Evolutionary conservation across 2,113 vertebrate genomes (phyloP).

Genomic region (Triplophysa siluroides): DNA sequence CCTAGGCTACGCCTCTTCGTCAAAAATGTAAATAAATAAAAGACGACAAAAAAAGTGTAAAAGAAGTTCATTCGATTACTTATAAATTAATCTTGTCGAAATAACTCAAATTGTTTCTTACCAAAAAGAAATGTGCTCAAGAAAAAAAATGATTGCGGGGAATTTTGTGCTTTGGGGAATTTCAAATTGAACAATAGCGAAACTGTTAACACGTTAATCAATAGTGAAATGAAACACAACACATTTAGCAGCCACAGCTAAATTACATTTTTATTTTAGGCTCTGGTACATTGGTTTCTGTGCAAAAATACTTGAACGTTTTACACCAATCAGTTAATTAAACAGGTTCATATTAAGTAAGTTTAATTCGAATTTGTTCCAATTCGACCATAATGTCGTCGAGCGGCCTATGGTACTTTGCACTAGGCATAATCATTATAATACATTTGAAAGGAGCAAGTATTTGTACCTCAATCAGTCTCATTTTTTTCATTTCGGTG

Average conservation of each 20-base stretch:
- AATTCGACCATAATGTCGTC: too few relatives aligned
- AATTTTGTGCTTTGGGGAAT: too few relatives aligned
- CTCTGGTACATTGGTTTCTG: not conserved
- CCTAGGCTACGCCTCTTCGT: too few relatives aligned
- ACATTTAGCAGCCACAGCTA: not conserved
- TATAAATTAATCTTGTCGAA: too few relatives aligned
- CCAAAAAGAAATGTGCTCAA: too few relatives aligned
- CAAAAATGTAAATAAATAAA: too few relatives aligned
- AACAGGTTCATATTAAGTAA: not conserved
- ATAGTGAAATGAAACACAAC: not conserved
- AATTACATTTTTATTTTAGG: slow-evolving; percentile 20
- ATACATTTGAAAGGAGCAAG: not conserved
- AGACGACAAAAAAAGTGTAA: too few relatives aligned
- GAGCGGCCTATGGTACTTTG: too few relatives aligned
- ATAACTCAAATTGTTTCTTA: too few relatives aligned
- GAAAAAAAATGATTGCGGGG: too few relatives aligned
- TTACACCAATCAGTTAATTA: not conserved
- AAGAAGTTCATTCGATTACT: too few relatives aligned
- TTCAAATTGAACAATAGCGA: not conserved
- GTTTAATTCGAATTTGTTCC: too few relatives aligned
- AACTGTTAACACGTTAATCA: not conserved
- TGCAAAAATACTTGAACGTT: not conserved
- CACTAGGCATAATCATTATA: not conserved
- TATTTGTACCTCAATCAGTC: not conserved
- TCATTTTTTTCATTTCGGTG: not conserved